These are phyloP conservation scores for Drosophila kikkawai DNA, from an alignment of 1,140 invertebrate species.

Conservation along the genomic window DNA sequence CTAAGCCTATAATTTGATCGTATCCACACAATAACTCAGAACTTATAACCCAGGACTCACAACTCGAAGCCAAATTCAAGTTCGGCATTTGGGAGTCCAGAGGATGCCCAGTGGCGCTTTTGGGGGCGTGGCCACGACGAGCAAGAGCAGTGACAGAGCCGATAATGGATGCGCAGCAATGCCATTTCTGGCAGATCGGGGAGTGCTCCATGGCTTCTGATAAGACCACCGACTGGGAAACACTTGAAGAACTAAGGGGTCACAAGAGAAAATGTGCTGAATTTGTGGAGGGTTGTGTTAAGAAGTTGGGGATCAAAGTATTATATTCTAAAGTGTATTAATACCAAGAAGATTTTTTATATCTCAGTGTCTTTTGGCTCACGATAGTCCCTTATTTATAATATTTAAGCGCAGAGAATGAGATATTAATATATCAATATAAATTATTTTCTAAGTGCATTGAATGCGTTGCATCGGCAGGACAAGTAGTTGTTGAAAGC, in stretches of 20 bases:
- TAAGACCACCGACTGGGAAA: constrained; percentile 74
- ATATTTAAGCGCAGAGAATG: no score
- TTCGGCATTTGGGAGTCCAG: constrained; percentile 40
- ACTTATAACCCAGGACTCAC: constrained; percentile 44
- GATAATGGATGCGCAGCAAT: constrained; percentile 81
- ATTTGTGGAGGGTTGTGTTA: not conserved
- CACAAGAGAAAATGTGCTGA: not conserved
- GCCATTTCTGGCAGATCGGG: constrained; percentile 81
- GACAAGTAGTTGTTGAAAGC: constrained; percentile 81
- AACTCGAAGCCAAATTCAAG: not conserved
- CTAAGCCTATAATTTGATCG: constrained; percentile 82
- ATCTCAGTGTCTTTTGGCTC: not conserved
- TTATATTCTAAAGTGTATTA: not conserved
- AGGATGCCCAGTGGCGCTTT: constrained; percentile 74
- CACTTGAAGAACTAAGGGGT: constrained; percentile 8
- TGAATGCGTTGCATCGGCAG: constrained; percentile 16
- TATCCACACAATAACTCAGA: constrained; percentile 81
- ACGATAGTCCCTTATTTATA: not conserved
- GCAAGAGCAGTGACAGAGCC: constrained; percentile 70
- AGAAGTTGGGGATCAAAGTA: not conserved
- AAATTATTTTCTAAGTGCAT: constrained; percentile 4
- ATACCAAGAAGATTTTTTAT: not conserved
- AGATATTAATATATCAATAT: not conserved
- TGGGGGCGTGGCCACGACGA: constrained; percentile 36
- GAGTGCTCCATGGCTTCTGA: constrained; percentile 76